These are phyloP conservation scores for Aspidoscelis tigris DNA, from an alignment of 2,113 vertebrate species.

Conservation along the genomic window DNA sequence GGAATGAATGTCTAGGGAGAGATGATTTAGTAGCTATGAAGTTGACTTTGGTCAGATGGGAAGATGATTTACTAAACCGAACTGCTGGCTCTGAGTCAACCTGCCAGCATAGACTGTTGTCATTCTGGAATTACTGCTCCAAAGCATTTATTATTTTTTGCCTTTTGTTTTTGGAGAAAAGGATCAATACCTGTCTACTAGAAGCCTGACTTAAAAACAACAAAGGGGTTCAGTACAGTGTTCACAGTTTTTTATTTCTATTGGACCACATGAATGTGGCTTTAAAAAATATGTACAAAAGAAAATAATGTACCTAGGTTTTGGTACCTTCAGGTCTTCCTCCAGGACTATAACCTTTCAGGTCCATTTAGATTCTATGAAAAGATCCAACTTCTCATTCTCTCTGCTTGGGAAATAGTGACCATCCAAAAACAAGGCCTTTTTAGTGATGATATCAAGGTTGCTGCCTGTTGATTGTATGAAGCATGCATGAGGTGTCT, in stretches of 20 bases:
- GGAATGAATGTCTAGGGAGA: constrained; percentile 38
- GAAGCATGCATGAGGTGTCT: too few relatives aligned
- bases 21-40: constrained; percentile 53
- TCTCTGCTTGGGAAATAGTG: background rate
- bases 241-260: constrained; percentile 48
- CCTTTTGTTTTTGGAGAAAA: constrained; percentile 8
- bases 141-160: constrained; percentile 60
- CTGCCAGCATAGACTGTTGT: constrained; percentile 42
- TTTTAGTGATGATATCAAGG: background rate
- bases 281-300: background rate
- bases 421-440: background rate
- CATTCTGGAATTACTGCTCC: constrained; percentile 65
- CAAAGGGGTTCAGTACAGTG: constrained; percentile 59
- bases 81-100: constrained; percentile 66
- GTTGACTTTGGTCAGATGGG: constrained; percentile 40
- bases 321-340: constrained; percentile 50
- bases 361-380: background rate
- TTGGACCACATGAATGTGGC: constrained; percentile 44
- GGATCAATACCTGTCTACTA: constrained; percentile 70
- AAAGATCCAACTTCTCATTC: background rate
- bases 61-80: constrained; percentile 51
- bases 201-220: constrained; percentile 64
- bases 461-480: too few relatives aligned
- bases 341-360: background rate
- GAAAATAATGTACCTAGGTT: constrained; percentile 45